Base-by-base conservation (phyloP, 1,140 invertebrate species). In the Penaeus chinensis region DNA sequence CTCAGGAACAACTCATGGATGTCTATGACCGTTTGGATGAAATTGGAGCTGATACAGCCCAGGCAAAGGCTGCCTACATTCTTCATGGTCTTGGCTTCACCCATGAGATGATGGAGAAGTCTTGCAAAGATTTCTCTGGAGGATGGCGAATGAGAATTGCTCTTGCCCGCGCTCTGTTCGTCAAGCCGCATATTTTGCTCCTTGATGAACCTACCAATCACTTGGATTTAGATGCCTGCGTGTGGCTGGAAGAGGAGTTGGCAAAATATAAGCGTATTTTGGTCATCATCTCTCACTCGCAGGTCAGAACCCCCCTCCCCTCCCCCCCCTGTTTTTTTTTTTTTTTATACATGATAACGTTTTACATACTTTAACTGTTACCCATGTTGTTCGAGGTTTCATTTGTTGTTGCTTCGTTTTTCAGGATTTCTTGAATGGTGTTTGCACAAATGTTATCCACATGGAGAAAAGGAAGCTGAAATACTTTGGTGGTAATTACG, bases 121-220 rank as follows among this genome's bases (percentile, higher is more conserved):
- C 96, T 94, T 94, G 97, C 86, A 98, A 97, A 94, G 98, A 99
- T 91, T 99, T 99, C 92, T 98, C 97, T 82, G 98, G 95, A 94
- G 99, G 99, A 92, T 99, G 99, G 99, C 94, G 99, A 84, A 99
- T 99, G 99, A 94, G 99, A 91, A 99, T 99, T 91, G 97, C 98
- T n/a, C 93, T 99, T 47, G 99, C 99, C n/a, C 91, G 93, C 71
- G 93, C 94, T 60, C 90, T 94, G 18, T 94, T 93, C 90, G 91
- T 94, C 32, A 93, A 93, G 82, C 93, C 93, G 20, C 93, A 94
- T 85, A 84, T 94, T 13, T 90, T 94, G 13, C 90, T 94, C 7
- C 90, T 94, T 42, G 94, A 94, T 90, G 95, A 95, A 91, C 95
- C 95, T 0, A 95, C 95, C 11, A 95, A 95, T 91, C 95, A 95